phyloP scores from a whole-genome alignment of 1,140 invertebrate species.

The Drosophila ironensis region DNA sequence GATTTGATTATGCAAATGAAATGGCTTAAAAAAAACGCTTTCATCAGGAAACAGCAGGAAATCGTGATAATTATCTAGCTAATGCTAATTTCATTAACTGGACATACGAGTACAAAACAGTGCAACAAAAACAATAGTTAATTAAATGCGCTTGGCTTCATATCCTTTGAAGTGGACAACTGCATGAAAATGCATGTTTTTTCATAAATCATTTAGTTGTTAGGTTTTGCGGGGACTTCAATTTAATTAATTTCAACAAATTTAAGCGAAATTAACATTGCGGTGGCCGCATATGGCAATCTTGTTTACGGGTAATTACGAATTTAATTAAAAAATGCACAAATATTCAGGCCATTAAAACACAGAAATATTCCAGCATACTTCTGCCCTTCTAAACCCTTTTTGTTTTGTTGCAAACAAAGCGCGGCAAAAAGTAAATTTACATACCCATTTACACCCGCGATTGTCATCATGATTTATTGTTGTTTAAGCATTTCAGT shows the following conservation, averaged over 20 bases:
- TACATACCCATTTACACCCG: conserved; percentile 2
- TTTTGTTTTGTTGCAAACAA: not conserved
- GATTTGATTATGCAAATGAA: too few relatives aligned
- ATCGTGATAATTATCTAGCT: conserved; percentile 21
- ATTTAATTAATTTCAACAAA: conserved; percentile 58
- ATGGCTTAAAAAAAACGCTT: too few relatives aligned
- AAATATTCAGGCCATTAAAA: conserved; percentile 43
- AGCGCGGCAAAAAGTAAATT: not conserved
- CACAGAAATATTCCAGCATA: conserved; percentile 1
- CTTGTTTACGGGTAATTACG: conserved; percentile 59
- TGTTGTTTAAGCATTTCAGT: conserved; percentile 1
- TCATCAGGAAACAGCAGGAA: not conserved
- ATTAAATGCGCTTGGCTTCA: not conserved
- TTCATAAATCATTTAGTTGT: conserved; percentile 15
- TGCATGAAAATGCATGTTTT: conserved; percentile 18
- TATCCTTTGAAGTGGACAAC: conserved; percentile 28
- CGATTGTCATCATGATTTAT: conserved; percentile 9
- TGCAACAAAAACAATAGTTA: conserved; percentile 1
- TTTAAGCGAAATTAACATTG: conserved; percentile 49
- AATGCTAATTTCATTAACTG: conserved; percentile 35
- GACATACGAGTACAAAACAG: too few relatives aligned
- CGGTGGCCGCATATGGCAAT: conserved; percentile 37
- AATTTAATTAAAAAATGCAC: conserved; percentile 69
- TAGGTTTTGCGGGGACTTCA: not conserved
- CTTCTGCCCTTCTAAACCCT: conserved; percentile 15